Percentiles rank a stretch among this genome's conserved stretches.
Evolutionary conservation across 2,888 invertebrate genomes (phyloP).

Genomic region (Limenitis camilla): DNA sequence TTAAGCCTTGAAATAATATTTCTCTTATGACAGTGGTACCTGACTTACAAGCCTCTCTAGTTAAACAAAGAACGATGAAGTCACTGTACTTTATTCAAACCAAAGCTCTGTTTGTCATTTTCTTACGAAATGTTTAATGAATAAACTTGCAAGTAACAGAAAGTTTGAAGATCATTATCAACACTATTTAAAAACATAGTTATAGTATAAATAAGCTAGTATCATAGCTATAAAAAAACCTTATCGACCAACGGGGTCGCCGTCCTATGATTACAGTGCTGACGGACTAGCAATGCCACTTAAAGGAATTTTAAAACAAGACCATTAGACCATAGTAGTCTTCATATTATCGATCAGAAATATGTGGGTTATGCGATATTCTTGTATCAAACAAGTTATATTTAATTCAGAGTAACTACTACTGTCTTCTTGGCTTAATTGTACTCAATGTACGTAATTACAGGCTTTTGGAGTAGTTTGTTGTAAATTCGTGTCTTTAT

Average conservation of each 20-base stretch:
- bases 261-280: slow-evolving; percentile 54
- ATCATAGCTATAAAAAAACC: slow-evolving; percentile 12
- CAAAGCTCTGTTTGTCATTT: slow-evolving; percentile 9
- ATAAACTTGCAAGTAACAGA: neutral
- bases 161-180: no score
- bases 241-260: slow-evolving; percentile 51
- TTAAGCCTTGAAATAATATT: no score
- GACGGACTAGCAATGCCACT: slow-evolving; percentile 16
- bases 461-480: no score
- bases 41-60: slow-evolving; percentile 8
- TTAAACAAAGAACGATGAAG: slow-evolving; percentile 5
- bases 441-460: no score
- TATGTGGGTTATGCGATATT: slow-evolving; percentile 16
- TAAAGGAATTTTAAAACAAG: slow-evolving; percentile 21
- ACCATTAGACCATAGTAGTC: slow-evolving; percentile 6
- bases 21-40: neutral
- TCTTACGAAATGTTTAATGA: neutral
- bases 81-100: slow-evolving; percentile 12
- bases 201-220: neutral
- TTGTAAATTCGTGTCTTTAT: no score
- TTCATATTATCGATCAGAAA: slow-evolving; percentile 14
- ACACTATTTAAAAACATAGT: neutral
- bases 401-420: neutral
- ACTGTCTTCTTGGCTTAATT: neutral
- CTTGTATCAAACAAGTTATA: neutral